Conservation (phyloP, 2,888 invertebrate species). For the Andrena trimmerana region DNA sequence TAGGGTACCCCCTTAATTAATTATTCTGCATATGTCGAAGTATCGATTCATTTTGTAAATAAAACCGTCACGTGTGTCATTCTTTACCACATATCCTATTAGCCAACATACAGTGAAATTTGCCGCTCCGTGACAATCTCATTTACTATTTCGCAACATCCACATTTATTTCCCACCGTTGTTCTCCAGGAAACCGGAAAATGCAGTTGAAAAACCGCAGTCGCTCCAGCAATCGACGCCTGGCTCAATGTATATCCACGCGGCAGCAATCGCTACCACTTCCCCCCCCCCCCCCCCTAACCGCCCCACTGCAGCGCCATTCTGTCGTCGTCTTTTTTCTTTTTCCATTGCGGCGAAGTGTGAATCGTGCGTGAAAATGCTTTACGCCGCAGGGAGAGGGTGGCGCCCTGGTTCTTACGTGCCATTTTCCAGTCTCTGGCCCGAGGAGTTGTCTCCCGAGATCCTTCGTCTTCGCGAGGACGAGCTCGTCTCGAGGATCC, state of each 20-base stretch:
- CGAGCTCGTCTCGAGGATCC: slow-evolving; percentile 23
- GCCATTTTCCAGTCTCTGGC: slow-evolving; percentile 29
- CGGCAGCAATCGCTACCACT: slow-evolving; percentile 9
- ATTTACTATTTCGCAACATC: neutral
- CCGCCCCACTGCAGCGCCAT: neutral
- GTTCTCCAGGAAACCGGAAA: neutral
- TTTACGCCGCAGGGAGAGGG: slow-evolving; percentile 12
- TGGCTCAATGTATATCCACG: slow-evolving; percentile 16
- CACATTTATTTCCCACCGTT: slow-evolving; percentile 5
- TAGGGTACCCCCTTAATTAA: too few relatives aligned
- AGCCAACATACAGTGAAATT: too few relatives aligned
- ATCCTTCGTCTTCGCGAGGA: slow-evolving; percentile 21
- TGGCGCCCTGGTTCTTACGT: slow-evolving; percentile 33
- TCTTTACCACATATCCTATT: too few relatives aligned
- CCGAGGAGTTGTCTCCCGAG: slow-evolving; percentile 15
- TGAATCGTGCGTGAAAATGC: slow-evolving; percentile 71
- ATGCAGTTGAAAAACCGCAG: slow-evolving; percentile 35
- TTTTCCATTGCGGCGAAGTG: slow-evolving; percentile 16
- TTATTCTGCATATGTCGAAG: too few relatives aligned
- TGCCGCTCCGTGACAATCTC: neutral
- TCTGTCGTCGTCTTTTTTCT: neutral
- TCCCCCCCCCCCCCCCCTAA: neutral
- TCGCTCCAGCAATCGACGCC: slow-evolving; percentile 22
- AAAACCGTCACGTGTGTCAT: too few relatives aligned
- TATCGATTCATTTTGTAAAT: too few relatives aligned